phyloP scores from a whole-genome alignment of 2,888 invertebrate species.

The Suillia variegata region DNA sequence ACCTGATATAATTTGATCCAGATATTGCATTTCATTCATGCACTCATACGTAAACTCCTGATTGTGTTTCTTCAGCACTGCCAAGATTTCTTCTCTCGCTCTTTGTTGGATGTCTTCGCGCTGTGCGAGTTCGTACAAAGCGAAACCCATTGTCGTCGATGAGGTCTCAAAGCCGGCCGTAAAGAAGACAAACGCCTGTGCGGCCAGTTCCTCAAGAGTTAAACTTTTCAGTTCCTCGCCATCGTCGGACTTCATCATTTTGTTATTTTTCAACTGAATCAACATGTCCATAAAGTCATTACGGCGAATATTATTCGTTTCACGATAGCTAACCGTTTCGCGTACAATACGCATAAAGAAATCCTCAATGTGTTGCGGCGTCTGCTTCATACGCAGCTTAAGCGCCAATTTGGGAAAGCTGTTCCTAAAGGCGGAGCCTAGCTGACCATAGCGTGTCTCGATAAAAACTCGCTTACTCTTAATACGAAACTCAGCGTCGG shows the following conservation, averaged over 20 bases:
- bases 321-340: slow-evolving; percentile 52
- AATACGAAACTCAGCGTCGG: slow-evolving; percentile 47
- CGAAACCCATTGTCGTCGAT: slow-evolving; percentile 66
- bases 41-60: slow-evolving; percentile 57
- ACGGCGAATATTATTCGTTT: slow-evolving; percentile 47
- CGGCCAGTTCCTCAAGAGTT: slow-evolving; percentile 44
- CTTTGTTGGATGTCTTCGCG: slow-evolving; percentile 37
- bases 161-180: slow-evolving; percentile 69
- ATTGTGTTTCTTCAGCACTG: slow-evolving; percentile 48
- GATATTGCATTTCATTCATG: slow-evolving; percentile 61
- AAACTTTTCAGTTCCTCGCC: slow-evolving; percentile 33
- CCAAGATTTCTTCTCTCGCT: slow-evolving; percentile 54
- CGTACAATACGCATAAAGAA: slow-evolving; percentile 56
- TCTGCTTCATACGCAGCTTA: slow-evolving; percentile 27
- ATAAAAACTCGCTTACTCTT: slow-evolving; percentile 28
- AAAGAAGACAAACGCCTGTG: slow-evolving; percentile 47
- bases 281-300: slow-evolving; percentile 62
- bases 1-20: slow-evolving; percentile 62
- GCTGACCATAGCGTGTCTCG: not conserved
- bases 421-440: slow-evolving; percentile 22
- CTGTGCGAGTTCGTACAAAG: slow-evolving; percentile 43
- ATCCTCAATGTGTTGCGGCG: slow-evolving; percentile 29
- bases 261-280: slow-evolving; percentile 54
- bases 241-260: slow-evolving; percentile 34
- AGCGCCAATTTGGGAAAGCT: slow-evolving; percentile 29